phyloP scores from a whole-genome alignment of 2,797 vertebrate genomes.

The Caiman crocodilus region DNA sequence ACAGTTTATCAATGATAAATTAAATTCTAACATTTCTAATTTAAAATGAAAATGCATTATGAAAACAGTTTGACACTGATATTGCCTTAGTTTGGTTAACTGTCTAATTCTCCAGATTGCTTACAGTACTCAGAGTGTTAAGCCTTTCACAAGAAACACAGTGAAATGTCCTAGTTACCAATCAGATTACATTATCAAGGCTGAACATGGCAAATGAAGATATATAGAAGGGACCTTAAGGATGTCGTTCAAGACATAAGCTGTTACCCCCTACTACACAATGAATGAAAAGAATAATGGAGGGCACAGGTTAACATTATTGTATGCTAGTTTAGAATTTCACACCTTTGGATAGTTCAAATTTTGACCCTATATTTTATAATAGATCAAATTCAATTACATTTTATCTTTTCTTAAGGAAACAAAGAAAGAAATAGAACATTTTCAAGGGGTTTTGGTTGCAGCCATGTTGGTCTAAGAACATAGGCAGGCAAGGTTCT shows the following conservation, averaged over 20 bases:
- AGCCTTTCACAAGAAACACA: neutral
- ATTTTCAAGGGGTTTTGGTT: neutral
- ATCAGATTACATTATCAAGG: neutral
- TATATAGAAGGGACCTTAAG: no score
- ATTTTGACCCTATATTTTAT: neutral
- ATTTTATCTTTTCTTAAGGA: neutral
- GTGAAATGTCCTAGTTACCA: neutral
- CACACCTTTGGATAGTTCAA: neutral
- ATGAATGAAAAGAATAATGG: neutral
- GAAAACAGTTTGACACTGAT: neutral
- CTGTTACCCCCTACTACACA: no score
- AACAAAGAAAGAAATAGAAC: no score
- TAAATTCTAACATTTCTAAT: neutral
- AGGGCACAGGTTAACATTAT: neutral
- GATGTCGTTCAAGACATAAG: no score
- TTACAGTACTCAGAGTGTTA: slow-evolving; percentile 9
- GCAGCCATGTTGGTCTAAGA: neutral
- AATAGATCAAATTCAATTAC: neutral
- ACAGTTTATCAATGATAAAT: neutral
- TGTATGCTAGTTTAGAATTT: neutral
- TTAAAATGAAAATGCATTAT: neutral
- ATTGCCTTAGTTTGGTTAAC: slow-evolving; percentile 23
- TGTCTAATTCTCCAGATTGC: slow-evolving; percentile 39
- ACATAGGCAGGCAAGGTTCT: no score
- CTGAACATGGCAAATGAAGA: neutral